Evolutionary conservation across 1,140 invertebrate species (phyloP).

Genomic region (Drosophila guanche): DNA sequence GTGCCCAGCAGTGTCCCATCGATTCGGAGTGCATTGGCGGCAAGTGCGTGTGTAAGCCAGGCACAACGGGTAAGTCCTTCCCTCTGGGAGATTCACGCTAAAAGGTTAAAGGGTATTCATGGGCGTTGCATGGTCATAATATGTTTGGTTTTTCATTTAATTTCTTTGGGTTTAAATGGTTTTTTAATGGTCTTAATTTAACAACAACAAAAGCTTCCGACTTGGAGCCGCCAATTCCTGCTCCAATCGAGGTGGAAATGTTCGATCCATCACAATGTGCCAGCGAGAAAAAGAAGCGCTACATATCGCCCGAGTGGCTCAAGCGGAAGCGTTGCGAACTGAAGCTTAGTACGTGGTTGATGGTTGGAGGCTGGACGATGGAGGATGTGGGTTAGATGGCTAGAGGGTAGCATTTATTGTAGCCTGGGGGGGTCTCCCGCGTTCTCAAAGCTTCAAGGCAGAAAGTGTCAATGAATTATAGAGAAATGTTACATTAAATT

Average conservation of each 20-base stretch:
- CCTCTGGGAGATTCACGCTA: background rate
- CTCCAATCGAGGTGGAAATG: constrained; percentile 42
- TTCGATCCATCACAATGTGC: constrained; percentile 44
- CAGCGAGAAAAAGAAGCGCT: constrained; percentile 75
- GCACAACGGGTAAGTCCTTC: constrained; percentile 86
- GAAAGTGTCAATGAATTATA: too few relatives aligned
- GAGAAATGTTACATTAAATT: too few relatives aligned
- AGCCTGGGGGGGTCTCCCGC: background rate
- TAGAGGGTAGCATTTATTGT: background rate
- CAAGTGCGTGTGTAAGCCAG: constrained; percentile 87
- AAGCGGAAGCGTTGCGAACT: constrained; percentile 81
- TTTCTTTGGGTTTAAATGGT: constrained; percentile 17
- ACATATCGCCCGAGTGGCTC: constrained; percentile 80
- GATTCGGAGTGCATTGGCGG: constrained; percentile 81
- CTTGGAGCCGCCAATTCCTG: constrained; percentile 56
- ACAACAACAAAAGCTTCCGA: constrained; percentile 52
- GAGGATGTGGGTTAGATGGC: background rate
- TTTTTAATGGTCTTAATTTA: constrained; percentile 3
- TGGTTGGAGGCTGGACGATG: too few relatives aligned
- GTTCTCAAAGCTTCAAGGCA: too few relatives aligned
- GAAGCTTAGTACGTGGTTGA: constrained; percentile 74
- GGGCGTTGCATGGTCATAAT: constrained; percentile 21
- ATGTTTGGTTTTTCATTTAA: constrained; percentile 10
- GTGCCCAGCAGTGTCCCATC: constrained; percentile 76
- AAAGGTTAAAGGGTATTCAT: constrained; percentile 30